Evolutionary conservation across 2,888 invertebrate genomes (phyloP), one percentile per base, ranked within the genome.

Genomic region (Pandemis heparana): DNA sequence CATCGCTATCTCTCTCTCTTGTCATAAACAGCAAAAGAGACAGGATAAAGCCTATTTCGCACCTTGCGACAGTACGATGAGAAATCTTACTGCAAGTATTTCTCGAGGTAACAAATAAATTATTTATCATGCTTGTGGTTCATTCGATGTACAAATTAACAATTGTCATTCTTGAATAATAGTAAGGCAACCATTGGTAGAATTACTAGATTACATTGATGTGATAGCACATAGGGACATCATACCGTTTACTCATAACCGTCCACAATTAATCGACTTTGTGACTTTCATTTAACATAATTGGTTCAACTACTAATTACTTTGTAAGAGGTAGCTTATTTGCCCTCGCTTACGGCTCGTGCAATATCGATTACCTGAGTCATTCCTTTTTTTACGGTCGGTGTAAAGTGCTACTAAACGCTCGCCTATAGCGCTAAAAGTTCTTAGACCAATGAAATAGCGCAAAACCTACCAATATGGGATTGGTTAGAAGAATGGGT

Each of bases 161-260:
- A 71, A 75, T 38, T 51, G 74, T 69, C 41, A 43, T 56, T 43
- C 32, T 39, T 61, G 64, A 38, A 64, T 68, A 83, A 83, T 82
- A 83, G 85, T 90, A 92, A 92, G 92, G 92, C 92, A 92, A 90
- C 91, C 82, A 79, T 90, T 87, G 92, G 92, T 88, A 87, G 77
- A 81, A 80, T 82, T 84, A 83, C 77, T 75, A 77, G 75, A 74
- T 78, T 78, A 66, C 64, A 83, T 88, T 85, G 85, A 87, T 85
- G 85, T 85, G 87, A 74, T 81, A 84, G 87, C 85, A 82, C 81
- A 77, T 77, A 75, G 51, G 16, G 41, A 61, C 60, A 65, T 18
- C 14, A 64, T 39, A 12, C 51, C 43, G 61, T 69, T 60, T 60
- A 65, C 65, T 74, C 65, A 41, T 74, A 73, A 48, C 46, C 51